Evolutionary conservation across 1,140 invertebrate genomes (phyloP), one percentile per base, ranked within the genome.

Genomic region (Yoshiicerus persimilis): DNA sequence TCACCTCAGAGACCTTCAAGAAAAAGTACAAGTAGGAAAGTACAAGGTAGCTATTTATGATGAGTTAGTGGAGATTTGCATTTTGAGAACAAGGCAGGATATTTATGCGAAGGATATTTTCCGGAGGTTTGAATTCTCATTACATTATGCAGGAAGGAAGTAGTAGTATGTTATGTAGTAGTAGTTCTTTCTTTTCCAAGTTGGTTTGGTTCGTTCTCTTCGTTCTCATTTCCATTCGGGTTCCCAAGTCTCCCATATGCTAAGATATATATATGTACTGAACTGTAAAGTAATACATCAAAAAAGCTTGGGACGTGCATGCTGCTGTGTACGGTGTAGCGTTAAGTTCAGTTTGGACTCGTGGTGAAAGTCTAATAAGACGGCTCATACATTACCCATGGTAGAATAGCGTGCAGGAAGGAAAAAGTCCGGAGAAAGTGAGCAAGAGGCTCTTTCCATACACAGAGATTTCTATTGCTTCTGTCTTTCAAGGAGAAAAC

Each of bases 71-170:
- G 32, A 80, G 75, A 80, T 80, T 80, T 80, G 32, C 75, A 80
- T 80, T 80, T 80, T 32, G 75, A 80, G 75, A 80, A 80, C 75
- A 80, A 34, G 30, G 38, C 75, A 80, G 75, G 75, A 80, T 80
- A 70, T 70, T 70, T 70, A 70, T 70, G 66, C 25, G 66, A 70
- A 80, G 75, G 75, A 80, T 80, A 80, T 80, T 80, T 80, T 80
- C 75, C 75, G 75, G 75, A 80, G 75, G 75, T 80, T 80, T 80
- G 75, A 80, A 80, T 80, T 80, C 75, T 80, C 75, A 80, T 80
- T 80, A 80, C 75, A 80, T 80, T 80, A 80, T 80, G 75, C 75
- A 80, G 75, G 75, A 80, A 80, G 75, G 75, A 80, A 80, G 75
- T 80, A 80, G 70, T 77, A 56, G 47, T 56, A 56, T 56, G 47